Evolutionary conservation across 37 sponge, comb jelly and placozoan species (phyloP), one percentile per base, ranked within the genome.

Genomic region (Aphrocallistes beatrix): DNA sequence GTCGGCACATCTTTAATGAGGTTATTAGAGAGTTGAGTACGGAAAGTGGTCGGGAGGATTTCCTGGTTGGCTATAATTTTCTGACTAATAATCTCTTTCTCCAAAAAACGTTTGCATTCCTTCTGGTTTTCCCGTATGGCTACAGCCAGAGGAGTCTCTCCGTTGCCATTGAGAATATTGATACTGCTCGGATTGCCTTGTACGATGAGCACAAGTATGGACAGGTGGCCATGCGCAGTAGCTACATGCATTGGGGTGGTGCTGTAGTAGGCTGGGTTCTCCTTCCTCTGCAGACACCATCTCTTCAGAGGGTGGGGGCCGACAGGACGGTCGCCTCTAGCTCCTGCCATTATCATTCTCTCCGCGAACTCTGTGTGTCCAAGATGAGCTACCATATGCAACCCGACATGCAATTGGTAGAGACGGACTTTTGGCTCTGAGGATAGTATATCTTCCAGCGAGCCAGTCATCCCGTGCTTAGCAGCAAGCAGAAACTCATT

Each of bases 351-450:
- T 8, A 84, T 42, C 85, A 84, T 84, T 13, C 19, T 50, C n/a
- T 40, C 85, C n/a, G 85, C 85, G 38, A 84, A 42, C 9, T 84
- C 85, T 3, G 85, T 84, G 85, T 84, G 85, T n/a, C 85, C 85
- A 21, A 84, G 48, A 23, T 84, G 85, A 1, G 85, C 45, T 37
- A 81, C 85, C 9, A 50, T 84, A 30, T 23, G 60, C 32, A 84
- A 42, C 1, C 50, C 85, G 30, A 84, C 85, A 3, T 49, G 45
- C 51, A 37, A 23, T 32, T 84, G 85, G 60, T 84, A 84, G 17
- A 25, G 81, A 23, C 50, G 50, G 13, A 50, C 51, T 32, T 84
- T 49, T 1, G n/a, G 6, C 3, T 50, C 51, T 25, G 40, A 9
- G n/a, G 45, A 37, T 21, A 84, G 3, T 25, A 84, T 13, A 49